Evolutionary conservation across 2,888 invertebrate species (phyloP), one percentile per base, ranked within the genome.

Genomic region (Protodeltote pygarga): DNA sequence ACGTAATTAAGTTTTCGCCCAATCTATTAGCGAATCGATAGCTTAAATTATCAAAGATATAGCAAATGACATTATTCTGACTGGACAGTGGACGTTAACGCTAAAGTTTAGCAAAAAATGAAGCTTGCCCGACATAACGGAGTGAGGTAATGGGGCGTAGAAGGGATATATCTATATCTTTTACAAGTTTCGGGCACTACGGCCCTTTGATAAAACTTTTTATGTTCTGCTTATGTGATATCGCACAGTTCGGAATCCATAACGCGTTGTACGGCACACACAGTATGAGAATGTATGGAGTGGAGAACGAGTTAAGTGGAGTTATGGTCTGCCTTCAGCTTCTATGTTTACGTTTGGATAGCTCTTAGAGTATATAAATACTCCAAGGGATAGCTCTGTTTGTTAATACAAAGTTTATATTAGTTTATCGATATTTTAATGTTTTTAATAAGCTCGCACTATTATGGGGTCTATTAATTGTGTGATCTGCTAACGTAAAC

Each of bases 161-260:
- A 79, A 81, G 72, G 83, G 81, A 83, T 83, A 83, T 83, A 48
- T 42, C 47, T 54, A 45, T 44, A 44, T 82, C 82, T 87, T 81
- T 75, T 73, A 76, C 79, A 89, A 88, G 81, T 87, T 85, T 75
- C 65, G 65, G 71, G 73, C 70, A 79, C 85, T 81, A 57, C 71
- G 57, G 76, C 76, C 75, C 72, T 73, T 81, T 85, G 86, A 89
- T 87, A 87, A 87, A 90, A 90, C 79, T 90, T 91, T 89, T 87
- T 88, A 89, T 87, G 84, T 81, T 78, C 81, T 83, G 80, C 80
- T 87, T 84, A 87, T 83, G 81, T 78, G 78, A 74, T 76, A 78
- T 77, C 75, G 79, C 68, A 76, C 81, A 81, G 79, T 81, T 79
- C 76, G 74, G 75, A 80, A 79, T 76, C 80, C 81, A 79, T 82